These are phyloP conservation scores for Aeoliscus strigatus DNA, from an alignment of 2,797 vertebrate species.

Conservation along the genomic window DNA sequence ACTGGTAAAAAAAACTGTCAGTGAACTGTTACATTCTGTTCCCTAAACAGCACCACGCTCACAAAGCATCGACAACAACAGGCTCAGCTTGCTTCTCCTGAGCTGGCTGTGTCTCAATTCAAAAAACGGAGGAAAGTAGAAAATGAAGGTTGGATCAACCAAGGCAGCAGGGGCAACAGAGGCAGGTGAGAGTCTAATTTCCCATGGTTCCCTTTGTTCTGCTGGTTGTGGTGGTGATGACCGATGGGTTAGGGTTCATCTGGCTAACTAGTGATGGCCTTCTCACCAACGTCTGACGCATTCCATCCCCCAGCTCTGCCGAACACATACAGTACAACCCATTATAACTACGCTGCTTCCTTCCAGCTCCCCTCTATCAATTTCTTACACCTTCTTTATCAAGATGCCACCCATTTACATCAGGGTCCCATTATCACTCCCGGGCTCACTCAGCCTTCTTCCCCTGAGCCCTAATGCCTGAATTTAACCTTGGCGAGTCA, in stretches of 20 bases:
- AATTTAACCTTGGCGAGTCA: slow-evolving; percentile 6
- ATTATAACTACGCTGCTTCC: slow-evolving; percentile 18
- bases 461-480: slow-evolving; percentile 3
- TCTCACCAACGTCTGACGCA: slow-evolving; percentile 21
- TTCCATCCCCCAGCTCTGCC: slow-evolving; percentile 4
- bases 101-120: not conserved
- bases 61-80: slow-evolving; percentile 14
- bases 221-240: slow-evolving; percentile 23
- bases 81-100: too few relatives aligned
- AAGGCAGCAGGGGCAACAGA: slow-evolving; percentile 26
- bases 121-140: not conserved
- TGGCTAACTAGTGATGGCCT: slow-evolving; percentile 25
- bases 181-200: slow-evolving; percentile 41
- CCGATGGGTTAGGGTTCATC: slow-evolving; percentile 33
- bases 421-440: slow-evolving; percentile 24
- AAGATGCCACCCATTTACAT: slow-evolving; percentile 9
- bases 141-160: slow-evolving; percentile 9
- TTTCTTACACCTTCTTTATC: not conserved
- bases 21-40: too few relatives aligned
- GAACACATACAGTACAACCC: slow-evolving; percentile 8
- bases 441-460: slow-evolving; percentile 13
- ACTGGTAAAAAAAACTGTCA: slow-evolving; percentile 1
- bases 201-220: slow-evolving; percentile 27
- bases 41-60: slow-evolving; percentile 2
- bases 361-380: slow-evolving; percentile 5